These are phyloP conservation scores for Phlogophora meticulosa DNA, from an alignment of 2,888 invertebrate genomes.

Conservation along the genomic window DNA sequence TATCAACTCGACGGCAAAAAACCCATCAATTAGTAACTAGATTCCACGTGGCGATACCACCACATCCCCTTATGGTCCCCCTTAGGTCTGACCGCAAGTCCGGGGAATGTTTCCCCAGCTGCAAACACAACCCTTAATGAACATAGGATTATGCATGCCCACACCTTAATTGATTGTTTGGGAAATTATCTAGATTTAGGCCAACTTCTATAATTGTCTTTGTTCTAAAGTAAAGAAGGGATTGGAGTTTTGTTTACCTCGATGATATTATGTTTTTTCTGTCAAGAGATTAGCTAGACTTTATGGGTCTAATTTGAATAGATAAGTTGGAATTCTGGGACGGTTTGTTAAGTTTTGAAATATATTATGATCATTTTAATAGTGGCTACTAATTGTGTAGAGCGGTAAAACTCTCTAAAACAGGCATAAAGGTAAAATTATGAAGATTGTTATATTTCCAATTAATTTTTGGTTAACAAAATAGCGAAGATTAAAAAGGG, in stretches of 20 bases:
- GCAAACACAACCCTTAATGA: constrained; percentile 60
- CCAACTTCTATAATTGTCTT: constrained; percentile 59
- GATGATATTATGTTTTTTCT: constrained; percentile 26
- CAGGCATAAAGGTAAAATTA: not conserved
- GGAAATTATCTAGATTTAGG: constrained; percentile 58
- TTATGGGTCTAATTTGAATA: constrained; percentile 28
- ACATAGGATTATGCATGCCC: constrained; percentile 65
- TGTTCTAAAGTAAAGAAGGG: constrained; percentile 45
- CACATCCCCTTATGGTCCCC: constrained; percentile 22
- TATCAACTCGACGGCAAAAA: not conserved
- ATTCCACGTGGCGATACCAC: constrained; percentile 40
- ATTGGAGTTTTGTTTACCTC: constrained; percentile 5
- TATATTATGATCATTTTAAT: constrained; percentile 8
- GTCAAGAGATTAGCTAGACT: constrained; percentile 13
- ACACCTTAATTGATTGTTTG: constrained; percentile 65
- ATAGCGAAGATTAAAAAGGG: too few relatives aligned
- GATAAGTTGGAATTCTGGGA: constrained; percentile 17
- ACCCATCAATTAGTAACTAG: constrained; percentile 31
- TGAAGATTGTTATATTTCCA: not conserved
- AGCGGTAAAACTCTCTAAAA: not conserved
- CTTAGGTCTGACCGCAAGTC: constrained; percentile 50
- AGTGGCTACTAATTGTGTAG: not conserved
- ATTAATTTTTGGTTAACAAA: too few relatives aligned
- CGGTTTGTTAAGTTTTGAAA: constrained; percentile 17
- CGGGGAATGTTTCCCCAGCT: constrained; percentile 60